Conservation (phyloP, 2,797 vertebrate genomes). For the Alosa sapidissima region DNA sequence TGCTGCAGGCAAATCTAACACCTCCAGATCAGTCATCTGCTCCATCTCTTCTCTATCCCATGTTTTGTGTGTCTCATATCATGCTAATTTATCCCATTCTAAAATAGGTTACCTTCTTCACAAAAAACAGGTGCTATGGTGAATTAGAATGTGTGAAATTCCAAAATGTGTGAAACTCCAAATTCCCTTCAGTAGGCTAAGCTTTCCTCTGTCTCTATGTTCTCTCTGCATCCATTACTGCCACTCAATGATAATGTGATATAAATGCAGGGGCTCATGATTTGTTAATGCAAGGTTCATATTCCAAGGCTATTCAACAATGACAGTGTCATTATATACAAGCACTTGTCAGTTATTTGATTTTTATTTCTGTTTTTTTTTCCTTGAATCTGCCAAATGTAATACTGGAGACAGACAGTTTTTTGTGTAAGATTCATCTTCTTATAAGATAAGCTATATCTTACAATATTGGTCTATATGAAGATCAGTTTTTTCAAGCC, state of each 20-base stretch:
- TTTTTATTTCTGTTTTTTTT: background rate
- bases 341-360: background rate
- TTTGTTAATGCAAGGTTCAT: background rate
- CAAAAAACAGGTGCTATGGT: background rate
- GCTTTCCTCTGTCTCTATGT: background rate
- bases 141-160: background rate
- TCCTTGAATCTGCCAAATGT: background rate
- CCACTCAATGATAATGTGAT: background rate
- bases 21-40: constrained; percentile 87
- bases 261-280: background rate
- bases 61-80: constrained; percentile 57
- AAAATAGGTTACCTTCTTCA: background rate
- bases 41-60: constrained; percentile 62
- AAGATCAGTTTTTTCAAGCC: background rate
- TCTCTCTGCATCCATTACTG: constrained; percentile 1
- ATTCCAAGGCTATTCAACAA: background rate
- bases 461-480: background rate
- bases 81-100: background rate
- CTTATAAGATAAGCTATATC: background rate
- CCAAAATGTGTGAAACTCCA: no score
- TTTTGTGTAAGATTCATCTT: background rate
- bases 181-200: background rate
- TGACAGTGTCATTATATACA: background rate
- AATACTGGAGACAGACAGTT: background rate
- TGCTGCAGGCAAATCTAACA: constrained; percentile 88